A percentile compares a stretch with the other conserved stretches of the same genome.
Conservation (phyloP, 2,113 vertebrate genomes). For the Larimichthys crocea region DNA sequence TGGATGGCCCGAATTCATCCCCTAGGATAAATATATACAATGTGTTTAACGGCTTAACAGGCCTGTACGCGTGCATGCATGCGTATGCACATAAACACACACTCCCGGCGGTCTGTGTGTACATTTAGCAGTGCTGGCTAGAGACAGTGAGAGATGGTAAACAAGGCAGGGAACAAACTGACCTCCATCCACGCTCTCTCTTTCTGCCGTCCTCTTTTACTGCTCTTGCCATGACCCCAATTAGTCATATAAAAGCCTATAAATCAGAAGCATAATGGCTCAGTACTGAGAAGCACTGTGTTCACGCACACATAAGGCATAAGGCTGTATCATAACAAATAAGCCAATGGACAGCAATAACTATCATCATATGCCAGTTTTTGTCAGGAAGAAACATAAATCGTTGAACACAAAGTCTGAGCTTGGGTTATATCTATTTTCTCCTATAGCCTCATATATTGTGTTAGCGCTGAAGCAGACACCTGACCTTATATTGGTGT, state of each 20-base stretch:
- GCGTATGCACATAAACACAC: background rate
- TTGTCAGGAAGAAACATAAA: slow-evolving; percentile 16
- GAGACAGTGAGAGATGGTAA: slow-evolving; percentile 69
- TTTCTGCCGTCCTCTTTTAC: slow-evolving; percentile 39
- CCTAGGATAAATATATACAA: slow-evolving; percentile 78
- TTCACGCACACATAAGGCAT: background rate
- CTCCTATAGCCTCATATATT: slow-evolving; percentile 11
- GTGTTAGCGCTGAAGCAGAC: slow-evolving; percentile 21
- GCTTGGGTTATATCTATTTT: background rate
- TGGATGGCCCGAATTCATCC: slow-evolving; percentile 73
- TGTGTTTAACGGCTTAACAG: slow-evolving; percentile 76
- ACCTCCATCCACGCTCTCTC: slow-evolving; percentile 56
- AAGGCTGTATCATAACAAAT: slow-evolving; percentile 12
- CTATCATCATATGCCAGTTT: background rate
- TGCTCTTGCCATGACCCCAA: slow-evolving; percentile 38
- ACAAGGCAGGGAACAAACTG: slow-evolving; percentile 72
- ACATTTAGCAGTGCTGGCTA: slow-evolving; percentile 61
- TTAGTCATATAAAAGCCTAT: slow-evolving; percentile 52
- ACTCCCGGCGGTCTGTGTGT: slow-evolving; percentile 48
- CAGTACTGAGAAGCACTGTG: background rate
- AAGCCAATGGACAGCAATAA: background rate
- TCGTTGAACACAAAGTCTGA: background rate
- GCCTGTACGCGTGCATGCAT: background rate
- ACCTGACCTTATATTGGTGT: slow-evolving; percentile 44
- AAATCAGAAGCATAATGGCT: slow-evolving; percentile 43